Evolutionary conservation across 2,888 invertebrate genomes (phyloP), one percentile per base, ranked within the genome.

Genomic region (Tipula unca): DNA sequence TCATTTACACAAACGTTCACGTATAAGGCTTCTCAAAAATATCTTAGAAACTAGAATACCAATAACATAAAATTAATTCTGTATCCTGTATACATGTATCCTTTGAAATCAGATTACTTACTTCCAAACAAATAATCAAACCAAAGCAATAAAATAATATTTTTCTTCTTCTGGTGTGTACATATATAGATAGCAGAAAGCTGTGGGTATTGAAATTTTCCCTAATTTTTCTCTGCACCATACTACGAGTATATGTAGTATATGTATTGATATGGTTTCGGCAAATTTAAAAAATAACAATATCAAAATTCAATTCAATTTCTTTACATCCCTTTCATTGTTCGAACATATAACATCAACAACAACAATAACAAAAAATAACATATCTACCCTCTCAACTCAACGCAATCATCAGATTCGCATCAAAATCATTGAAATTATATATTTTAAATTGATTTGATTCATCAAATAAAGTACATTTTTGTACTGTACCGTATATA

Each of bases 31-130:
- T 69, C 69, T 2, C 10, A 69, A n/a, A 69, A 69, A 69, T 25
- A 69, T 25, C 69, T 25, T 69, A 69, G 69, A 0, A 69, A 69
- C 69, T 25, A 69, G 25, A 69, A 69, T 69, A 69, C 20, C 13
- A 69, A 69, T 25, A 25, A 25, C 69, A 69, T 69, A 25, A 25
- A 69, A 69, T 69, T 25, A 69, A 69, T 69, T 69, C 69, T 25
- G 69, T 69, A 10, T 69, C n/a, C n/a, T n/a, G n/a, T n/a, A n/a
- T n/a, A n/a, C n/a, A 69, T 69, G 69, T 69, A 69, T 69, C 69
- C 69, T 69, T 69, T 69, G 69, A 69, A 69, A 69, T 69, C 20
- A 69, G 69, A 69, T 69, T 69, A 69, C 69, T 69, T 69, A 69
- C 69, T 69, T 10, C 25, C 69, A 25, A 69, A 69, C 69, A 69